Base-by-base conservation (phyloP, 2,113 vertebrate genomes). In the Varanus komodoensis region DNA sequence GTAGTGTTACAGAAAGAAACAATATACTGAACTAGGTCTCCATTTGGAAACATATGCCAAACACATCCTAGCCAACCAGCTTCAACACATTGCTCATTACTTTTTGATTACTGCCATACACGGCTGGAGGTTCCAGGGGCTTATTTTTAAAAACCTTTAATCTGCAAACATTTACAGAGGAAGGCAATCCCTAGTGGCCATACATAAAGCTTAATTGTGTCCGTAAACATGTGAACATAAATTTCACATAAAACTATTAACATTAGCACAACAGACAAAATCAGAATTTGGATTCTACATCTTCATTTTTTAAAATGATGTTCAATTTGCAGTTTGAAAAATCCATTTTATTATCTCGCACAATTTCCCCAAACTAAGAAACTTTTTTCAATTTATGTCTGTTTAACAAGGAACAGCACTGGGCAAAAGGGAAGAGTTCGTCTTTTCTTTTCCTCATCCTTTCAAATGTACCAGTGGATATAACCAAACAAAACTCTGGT, bases 81-180 rank as follows among this genome's bases (percentile, higher is more conserved):
- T 94, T 92, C 84, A 93, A 64, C 44, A 81, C 77, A 2, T 8
- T 23, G 75, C 29, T 91, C 79, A 21, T 50, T 77, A 90, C 89
- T 82, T 15, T 11, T 92, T 94, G 95, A 97, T 89, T 95, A 96
- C 93, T 96, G 97, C 95, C 94, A 92, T 91, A 95, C 87, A 92
- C 87, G 94, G 95, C 92, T 90, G 96, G 92, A 98, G 95, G 93
- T 96, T 97, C 87, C 87, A 78, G 91, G 93, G 94, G 95, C 97
- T 97, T 95, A 94, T 97, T 97, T 94, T 93, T 92, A 96, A 92
- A 96, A 95, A 97, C 96, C 38, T 93, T 94, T 98, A 97, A 98
- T 98, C 97, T 97, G 97, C 96, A 98, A 98, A 98, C 95, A 98
- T 98, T 98, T 98, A 98, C 94, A 94, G 96, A 98, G 95, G 95